Conservation (phyloP, 1,140 invertebrate genomes). For the Bombus waltoni region DNA sequence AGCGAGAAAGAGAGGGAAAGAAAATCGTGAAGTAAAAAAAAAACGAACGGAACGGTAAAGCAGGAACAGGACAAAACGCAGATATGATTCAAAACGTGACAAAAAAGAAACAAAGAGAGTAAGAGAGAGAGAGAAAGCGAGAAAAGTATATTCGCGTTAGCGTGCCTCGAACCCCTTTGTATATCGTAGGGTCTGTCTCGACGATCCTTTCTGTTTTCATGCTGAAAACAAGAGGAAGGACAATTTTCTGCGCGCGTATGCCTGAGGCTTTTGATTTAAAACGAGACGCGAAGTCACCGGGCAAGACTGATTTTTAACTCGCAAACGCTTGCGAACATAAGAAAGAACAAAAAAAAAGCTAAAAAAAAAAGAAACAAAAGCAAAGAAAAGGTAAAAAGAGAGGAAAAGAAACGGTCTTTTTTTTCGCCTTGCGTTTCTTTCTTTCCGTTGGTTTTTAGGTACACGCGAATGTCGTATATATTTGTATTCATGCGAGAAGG, state of each 20-base stretch:
- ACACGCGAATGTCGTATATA: not conserved
- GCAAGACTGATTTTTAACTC: constrained; percentile 74
- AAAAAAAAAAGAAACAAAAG: not conserved
- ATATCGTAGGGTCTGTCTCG: constrained; percentile 46
- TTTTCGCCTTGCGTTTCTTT: constrained; percentile 6
- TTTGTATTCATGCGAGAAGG: not conserved
- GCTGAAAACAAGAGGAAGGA: constrained; percentile 50
- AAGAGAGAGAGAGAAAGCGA: constrained; percentile 7
- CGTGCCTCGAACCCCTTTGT: constrained; percentile 65
- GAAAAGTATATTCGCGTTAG: constrained; percentile 49
- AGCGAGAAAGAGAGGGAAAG: not conserved
- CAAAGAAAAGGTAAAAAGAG: not conserved
- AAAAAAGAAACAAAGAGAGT: not conserved
- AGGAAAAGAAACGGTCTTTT: constrained; percentile 11
- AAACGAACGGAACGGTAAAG: not conserved
- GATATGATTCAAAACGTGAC: not conserved
- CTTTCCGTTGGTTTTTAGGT: constrained; percentile 15
- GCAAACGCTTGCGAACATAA: constrained; percentile 30
- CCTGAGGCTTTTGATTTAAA: constrained; percentile 75
- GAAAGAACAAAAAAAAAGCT: not conserved
- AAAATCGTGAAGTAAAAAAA: no score
- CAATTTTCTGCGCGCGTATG: constrained; percentile 70
- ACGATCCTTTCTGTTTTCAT: constrained; percentile 35
- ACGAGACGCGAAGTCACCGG: constrained; percentile 69
- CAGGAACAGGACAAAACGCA: not conserved